Conservation (phyloP, 2,113 vertebrate species). For the Tricholaema leucomelas region DNA sequence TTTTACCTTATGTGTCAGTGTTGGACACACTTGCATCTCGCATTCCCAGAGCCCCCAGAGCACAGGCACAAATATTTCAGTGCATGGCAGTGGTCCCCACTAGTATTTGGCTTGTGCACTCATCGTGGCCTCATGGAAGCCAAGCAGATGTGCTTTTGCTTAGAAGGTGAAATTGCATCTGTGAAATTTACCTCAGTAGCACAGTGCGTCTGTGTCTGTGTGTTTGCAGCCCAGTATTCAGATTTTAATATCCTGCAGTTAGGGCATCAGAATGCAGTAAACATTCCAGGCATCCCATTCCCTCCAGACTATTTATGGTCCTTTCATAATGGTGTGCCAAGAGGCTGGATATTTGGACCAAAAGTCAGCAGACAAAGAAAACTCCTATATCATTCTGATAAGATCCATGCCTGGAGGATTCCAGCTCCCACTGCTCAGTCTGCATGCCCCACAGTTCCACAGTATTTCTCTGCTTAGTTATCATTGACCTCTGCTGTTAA, state of each 20-base stretch:
- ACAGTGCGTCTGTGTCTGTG: neutral
- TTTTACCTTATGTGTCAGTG: neutral
- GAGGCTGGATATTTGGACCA: constrained; percentile 59
- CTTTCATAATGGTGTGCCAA: constrained; percentile 52
- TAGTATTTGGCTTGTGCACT: constrained; percentile 31
- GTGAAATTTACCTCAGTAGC: constrained; percentile 48
- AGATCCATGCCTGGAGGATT: constrained; percentile 38
- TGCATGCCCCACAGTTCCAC: neutral
- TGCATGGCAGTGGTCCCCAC: neutral
- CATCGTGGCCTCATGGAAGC: neutral
- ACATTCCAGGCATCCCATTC: constrained; percentile 59
- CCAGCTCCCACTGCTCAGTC: neutral
- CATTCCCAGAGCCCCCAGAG: constrained; percentile 22
- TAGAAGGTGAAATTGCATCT: constrained; percentile 70
- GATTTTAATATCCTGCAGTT: constrained; percentile 69
- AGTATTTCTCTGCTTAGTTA: neutral
- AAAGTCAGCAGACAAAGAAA: constrained; percentile 34
- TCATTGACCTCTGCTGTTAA: neutral
- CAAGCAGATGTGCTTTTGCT: constrained; percentile 71
- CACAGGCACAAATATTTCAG: neutral
- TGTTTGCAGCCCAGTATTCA: constrained; percentile 41
- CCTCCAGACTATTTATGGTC: constrained; percentile 65
- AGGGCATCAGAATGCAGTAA: constrained; percentile 36
- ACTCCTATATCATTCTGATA: constrained; percentile 50
- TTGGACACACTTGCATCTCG: neutral